Base-by-base conservation (phyloP, 2,888 invertebrate genomes). In the Catotricha subobsoleta region DNA sequence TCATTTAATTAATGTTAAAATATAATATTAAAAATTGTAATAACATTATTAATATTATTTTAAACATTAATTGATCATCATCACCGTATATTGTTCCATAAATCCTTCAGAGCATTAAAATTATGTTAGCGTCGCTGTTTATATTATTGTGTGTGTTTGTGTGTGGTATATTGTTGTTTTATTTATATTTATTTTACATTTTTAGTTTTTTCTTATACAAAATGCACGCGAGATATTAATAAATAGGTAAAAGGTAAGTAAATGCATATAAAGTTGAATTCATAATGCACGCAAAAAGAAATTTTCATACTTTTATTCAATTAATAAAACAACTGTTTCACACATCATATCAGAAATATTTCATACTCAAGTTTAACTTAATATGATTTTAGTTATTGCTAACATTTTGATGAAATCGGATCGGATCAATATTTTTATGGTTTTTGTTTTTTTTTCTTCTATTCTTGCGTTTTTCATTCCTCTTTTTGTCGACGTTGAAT, bases 71-170 rank as follows among this genome's bases (percentile, higher is more conserved):
- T 46, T 37, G 37, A 37, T 37, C 27, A 48, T 48, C 45, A 20
- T 21, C 48, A 48, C 49, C 46, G 50, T 50, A 48, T 46, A 45
- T 44, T 49, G 52, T 40, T 48, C 52, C 44, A 52, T 42, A 50
- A 51, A 50, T 37, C 34, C 49, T 44, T 19, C 44, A 46, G 49
- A 48, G 50, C 52, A 50, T 50, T 47, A 50, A 50, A 46, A 25
- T 20, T 34, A 34, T 34, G 34, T 34, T 34, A 34, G 33, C 33
- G 19, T 19, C 33, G 19, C 19, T 19, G 13, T 19, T 33, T 33
- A 16, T 19, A n/a, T 34, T 34, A 34, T 4, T 9, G 30, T 33
- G 12, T 5, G 7, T 29, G 29, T 29, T 12, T 5, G 5, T 33
- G 16, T 4, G 34, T 21, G 21, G 34, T 19, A 13, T 8, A 34